Evolutionary conservation across 2,888 invertebrate species (phyloP).

Genomic region (Helicoverpa assulta): DNA sequence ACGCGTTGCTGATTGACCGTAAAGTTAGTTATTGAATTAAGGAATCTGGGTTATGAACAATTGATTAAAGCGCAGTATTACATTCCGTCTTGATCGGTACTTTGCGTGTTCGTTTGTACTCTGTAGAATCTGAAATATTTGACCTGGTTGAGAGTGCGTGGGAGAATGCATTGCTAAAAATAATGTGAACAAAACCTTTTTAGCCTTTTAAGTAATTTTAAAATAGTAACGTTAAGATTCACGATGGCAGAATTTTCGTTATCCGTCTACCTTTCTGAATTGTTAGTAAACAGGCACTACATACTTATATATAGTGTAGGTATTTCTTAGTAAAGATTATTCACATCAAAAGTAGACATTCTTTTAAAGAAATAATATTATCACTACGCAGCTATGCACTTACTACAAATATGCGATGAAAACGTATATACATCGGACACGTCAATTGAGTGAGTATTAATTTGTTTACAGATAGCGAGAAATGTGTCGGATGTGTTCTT

Average conservation of each 20-base stretch:
- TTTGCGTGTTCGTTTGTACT: slow-evolving; percentile 20
- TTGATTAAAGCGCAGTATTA: slow-evolving; percentile 52
- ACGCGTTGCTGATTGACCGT: slow-evolving; percentile 21
- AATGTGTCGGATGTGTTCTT: slow-evolving; percentile 55
- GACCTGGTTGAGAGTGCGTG: slow-evolving; percentile 41
- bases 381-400: not conserved
- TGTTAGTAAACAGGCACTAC: too few species aligned
- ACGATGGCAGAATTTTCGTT: too few species aligned
- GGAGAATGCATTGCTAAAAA: slow-evolving; percentile 29
- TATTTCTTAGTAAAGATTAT: too few species aligned
- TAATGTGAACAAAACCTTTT: slow-evolving; percentile 19
- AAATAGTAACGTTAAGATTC: not conserved
- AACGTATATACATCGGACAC: slow-evolving; percentile 12
- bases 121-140: slow-evolving; percentile 30
- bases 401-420: slow-evolving; percentile 3
- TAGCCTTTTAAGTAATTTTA: slow-evolving; percentile 20
- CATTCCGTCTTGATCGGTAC: slow-evolving; percentile 38
- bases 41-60: slow-evolving; percentile 57
- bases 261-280: too few species aligned
- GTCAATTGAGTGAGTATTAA: slow-evolving; percentile 33
- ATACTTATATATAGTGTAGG: too few species aligned
- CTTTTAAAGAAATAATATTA: not conserved
- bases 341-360: too few species aligned
- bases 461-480: slow-evolving; percentile 57
- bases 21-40: slow-evolving; percentile 48